Evolutionary conservation across 2,888 invertebrate species (phyloP), one percentile per base, ranked within the genome.

Genomic region (Aphrophora alni): DNA sequence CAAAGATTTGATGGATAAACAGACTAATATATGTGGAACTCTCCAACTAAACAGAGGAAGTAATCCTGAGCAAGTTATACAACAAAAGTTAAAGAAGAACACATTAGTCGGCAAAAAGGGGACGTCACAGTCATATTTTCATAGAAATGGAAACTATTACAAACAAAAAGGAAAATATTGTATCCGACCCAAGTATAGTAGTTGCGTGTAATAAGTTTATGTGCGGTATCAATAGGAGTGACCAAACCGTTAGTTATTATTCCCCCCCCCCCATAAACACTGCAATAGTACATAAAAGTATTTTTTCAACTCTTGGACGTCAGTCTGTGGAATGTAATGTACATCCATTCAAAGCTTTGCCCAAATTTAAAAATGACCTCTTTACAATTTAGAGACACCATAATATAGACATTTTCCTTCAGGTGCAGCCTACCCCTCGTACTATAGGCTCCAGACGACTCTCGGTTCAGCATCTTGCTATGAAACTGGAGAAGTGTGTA

Each of bases 141-240:
- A 26, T 10, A 26, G 3, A 59, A 76, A 33, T 33, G 33, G 33
- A 76, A 27, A 24, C 51, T 76, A 59, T 76, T 3, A 76, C 26
- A 51, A 76, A 76, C 28, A 76, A 68, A 27, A 76, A 59, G 38
- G 51, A 24, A 12, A 33, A 26, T 26, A 59, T 12, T 17, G 28
- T 25, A 38, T 59, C 51, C 12, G 51, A 77, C 14, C 77, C 77
- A n/a, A n/a, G n/a, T 26, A 77, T 77, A 68, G 69, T 44, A 14
- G 27, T 77, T 77, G 68, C 77, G 1, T 77, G 68, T 21, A 76
- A 76, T 17, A 76, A 76, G 28, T 44, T 25, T 10, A 77, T 77
- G 77, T 28, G 77, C 68, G 77, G 77, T 27, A 77, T 77, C n/a
- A 68, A 77, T n/a, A 68, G 38, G 25, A 70, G 70, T 28, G 27